phyloP scores from a whole-genome alignment of 2,113 vertebrate genomes.

The Oxyura jamaicensis region DNA sequence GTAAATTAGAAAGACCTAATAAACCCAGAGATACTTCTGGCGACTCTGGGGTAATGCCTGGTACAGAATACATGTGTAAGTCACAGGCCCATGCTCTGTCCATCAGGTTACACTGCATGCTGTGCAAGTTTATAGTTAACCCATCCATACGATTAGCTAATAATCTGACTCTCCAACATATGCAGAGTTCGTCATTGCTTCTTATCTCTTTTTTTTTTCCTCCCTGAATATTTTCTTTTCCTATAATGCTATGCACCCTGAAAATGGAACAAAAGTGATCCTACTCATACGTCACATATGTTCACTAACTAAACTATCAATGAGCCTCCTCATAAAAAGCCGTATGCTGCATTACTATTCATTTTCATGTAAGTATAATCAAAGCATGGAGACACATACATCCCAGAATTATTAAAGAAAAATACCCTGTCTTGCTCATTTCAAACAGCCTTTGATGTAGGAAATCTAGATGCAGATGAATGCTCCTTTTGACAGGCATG shows the following conservation, averaged over 20 bases:
- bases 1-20: conserved; percentile 24
- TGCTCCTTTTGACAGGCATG: not conserved
- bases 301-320: not conserved
- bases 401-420: not conserved
- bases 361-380: not conserved
- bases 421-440: not conserved
- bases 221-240: not conserved
- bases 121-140: not conserved
- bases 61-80: not conserved
- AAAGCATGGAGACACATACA: not conserved
- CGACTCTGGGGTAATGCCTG: not conserved
- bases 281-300: not conserved
- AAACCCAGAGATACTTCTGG: not conserved
- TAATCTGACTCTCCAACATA: not conserved
- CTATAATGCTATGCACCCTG: not conserved
- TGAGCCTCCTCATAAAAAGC: not conserved
- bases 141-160: not conserved
- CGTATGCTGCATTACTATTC: not conserved
- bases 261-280: not conserved
- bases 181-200: not conserved
- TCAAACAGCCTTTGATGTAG: not conserved
- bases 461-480: not conserved
- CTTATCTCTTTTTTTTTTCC: not conserved
- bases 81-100: not conserved
- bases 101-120: not conserved